Conservation (phyloP, 2,113 vertebrate genomes). For the Muntiacus reevesi region DNA sequence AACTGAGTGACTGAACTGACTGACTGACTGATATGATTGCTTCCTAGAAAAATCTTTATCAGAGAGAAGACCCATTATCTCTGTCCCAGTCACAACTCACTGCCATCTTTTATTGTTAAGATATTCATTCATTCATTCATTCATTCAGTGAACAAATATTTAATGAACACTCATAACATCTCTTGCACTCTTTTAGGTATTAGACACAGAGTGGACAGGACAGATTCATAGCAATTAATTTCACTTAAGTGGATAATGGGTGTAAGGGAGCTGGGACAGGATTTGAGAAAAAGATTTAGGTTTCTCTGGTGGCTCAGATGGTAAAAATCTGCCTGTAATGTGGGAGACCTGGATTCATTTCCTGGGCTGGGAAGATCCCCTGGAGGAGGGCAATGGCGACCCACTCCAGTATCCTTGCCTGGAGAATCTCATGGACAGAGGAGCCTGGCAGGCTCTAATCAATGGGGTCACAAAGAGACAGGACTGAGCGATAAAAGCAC, state of each 20-base stretch:
- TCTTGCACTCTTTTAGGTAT: not conserved
- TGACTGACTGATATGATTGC: not conserved
- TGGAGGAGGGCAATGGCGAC: not conserved
- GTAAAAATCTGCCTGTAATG: not conserved
- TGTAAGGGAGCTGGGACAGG: not conserved
- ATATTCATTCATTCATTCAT: not conserved
- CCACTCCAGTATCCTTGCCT: not conserved
- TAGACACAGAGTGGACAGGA: not conserved
- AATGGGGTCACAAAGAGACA: not conserved
- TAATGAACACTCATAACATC: not conserved
- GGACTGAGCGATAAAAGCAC: not conserved
- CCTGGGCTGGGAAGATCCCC: not conserved
- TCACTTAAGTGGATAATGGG: not conserved
- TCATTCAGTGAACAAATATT: not conserved
- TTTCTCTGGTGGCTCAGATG: not conserved
- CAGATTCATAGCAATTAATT: not conserved
- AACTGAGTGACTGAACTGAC: too few relatives aligned
- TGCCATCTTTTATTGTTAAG: slow-evolving; percentile 16
- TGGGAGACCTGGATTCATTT: rapidly evolving
- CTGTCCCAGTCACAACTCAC: not conserved
- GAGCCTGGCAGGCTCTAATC: not conserved
- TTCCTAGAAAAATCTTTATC: not conserved
- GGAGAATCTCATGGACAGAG: not conserved
- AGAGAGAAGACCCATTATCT: not conserved
- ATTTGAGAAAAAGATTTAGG: not conserved